Base-by-base conservation (phyloP, 2,888 invertebrate genomes). In the Drosophila infuscata region DNA sequence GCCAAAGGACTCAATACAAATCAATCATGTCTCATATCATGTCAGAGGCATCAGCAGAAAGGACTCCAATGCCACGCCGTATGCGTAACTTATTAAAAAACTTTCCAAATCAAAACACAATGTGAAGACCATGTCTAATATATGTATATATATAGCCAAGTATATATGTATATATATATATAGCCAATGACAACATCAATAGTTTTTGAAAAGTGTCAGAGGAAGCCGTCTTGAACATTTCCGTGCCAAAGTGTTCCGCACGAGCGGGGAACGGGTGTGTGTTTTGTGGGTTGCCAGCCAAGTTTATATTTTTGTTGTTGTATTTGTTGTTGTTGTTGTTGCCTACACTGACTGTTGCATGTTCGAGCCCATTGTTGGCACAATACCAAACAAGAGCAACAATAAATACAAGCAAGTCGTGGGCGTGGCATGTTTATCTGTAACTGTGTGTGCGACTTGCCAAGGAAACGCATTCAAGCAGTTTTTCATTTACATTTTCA, bases 381-480 rank as follows among this genome's bases (percentile, higher is more conserved):
- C 64, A 76, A 75, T 52, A 68, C 63, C 69, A 76, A 70, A 70
- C 70, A 79, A 48, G 66, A 70, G 41, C 51, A 77, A 52, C 65
- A 65, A 61, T 49, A 60, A 38, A 63, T 71, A 74, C 25, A 53
- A 60, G 79, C 71, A 59, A 76, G 66, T 65, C 63, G 77, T 81
- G 71, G 87, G 82, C 81, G 84, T 86, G 82, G 70, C 74, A 63
- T 74, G 73, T 82, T 74, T 70, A 76, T 83, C 77, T 75, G 70
- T 60, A 41, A 70, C 57, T 77, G 54, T 57, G 32, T 52, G 57
- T 67, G 60, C 49, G 80, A 64, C 85, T 54, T 82, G 83, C 84
- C 76, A 83, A 87, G 87, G 86, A 86, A 86, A 86, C 86, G 87
- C 87, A 86, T 87, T 87, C 87, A 84, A 83, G 76, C 82, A 77